phyloP scores from a whole-genome alignment of 1,140 invertebrate species.

The Hirudo medicinalis region DNA sequence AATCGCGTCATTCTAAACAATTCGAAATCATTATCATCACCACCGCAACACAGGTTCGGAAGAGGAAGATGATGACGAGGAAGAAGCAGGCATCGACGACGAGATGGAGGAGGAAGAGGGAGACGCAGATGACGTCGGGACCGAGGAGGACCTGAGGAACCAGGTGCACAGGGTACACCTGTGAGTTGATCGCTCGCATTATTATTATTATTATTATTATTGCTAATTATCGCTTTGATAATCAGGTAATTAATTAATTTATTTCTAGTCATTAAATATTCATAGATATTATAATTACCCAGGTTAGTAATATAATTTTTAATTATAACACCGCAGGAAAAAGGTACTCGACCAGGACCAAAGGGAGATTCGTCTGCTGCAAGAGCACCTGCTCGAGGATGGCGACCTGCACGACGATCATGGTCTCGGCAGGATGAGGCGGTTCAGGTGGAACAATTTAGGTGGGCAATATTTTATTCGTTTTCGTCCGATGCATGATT shows the following conservation, averaged over 20 bases:
- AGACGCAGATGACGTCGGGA: not conserved
- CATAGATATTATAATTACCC: no score
- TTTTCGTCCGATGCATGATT: no score
- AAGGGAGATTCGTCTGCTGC: not conserved
- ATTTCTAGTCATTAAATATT: no score
- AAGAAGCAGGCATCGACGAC: not conserved
- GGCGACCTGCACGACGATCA: not conserved
- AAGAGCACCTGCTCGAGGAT: conserved; percentile 6
- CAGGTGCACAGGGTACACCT: not conserved
- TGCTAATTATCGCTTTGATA: not conserved
- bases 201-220: not conserved
- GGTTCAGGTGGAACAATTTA: conserved; percentile 7
- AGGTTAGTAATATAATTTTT: no score
- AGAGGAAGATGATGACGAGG: not conserved
- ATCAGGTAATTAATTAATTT: no score
- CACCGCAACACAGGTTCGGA: not conserved
- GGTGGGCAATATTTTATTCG: not conserved
- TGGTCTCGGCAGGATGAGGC: not conserved
- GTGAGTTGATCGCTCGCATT: not conserved
- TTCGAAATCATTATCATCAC: no score
- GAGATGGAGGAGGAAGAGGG: conserved; percentile 1
- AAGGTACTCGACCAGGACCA: not conserved
- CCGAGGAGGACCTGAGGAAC: not conserved
- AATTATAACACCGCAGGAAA: not conserved
- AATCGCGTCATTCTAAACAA: no score